Conservation (phyloP, 2,113 vertebrate species). For the Myiopsitta monachus region DNA sequence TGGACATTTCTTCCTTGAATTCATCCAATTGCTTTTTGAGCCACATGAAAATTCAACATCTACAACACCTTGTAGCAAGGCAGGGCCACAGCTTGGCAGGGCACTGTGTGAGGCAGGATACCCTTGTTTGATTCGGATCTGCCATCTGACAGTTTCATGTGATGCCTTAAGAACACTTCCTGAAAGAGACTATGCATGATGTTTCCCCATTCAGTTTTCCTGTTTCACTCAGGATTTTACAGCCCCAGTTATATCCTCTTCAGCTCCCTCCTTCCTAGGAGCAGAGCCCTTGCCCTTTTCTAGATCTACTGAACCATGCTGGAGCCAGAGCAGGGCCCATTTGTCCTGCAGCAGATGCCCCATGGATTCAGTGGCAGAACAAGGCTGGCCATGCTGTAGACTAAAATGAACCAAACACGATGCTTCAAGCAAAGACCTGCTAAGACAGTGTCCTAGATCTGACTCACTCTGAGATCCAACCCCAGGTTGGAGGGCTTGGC, state of each 20-base stretch:
- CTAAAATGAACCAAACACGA: not conserved
- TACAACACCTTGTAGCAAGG: not conserved
- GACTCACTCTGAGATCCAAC: not conserved
- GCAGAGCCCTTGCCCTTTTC: not conserved
- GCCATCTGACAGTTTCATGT: not conserved
- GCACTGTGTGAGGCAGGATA: not conserved
- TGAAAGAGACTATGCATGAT: not conserved
- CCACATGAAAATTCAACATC: not conserved
- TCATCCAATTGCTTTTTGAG: not conserved
- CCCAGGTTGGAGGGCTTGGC: not conserved
- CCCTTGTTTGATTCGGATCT: accelerated
- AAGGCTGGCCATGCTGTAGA: not conserved
- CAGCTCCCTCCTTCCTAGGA: not conserved
- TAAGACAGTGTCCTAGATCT: not conserved
- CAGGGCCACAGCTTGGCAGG: not conserved
- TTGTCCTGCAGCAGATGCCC: not conserved
- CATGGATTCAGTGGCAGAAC: not conserved
- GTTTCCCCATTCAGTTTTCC: not conserved
- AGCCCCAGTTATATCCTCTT: not conserved
- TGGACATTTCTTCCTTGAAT: not conserved
- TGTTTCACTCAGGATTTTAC: not conserved
- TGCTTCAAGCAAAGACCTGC: not conserved
- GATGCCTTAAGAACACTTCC: not conserved
- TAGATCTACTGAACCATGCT: not conserved
- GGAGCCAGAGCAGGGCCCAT: not conserved